phyloP scores from a whole-genome alignment of 2,113 vertebrate genomes.

The Chrysemys picta region DNA sequence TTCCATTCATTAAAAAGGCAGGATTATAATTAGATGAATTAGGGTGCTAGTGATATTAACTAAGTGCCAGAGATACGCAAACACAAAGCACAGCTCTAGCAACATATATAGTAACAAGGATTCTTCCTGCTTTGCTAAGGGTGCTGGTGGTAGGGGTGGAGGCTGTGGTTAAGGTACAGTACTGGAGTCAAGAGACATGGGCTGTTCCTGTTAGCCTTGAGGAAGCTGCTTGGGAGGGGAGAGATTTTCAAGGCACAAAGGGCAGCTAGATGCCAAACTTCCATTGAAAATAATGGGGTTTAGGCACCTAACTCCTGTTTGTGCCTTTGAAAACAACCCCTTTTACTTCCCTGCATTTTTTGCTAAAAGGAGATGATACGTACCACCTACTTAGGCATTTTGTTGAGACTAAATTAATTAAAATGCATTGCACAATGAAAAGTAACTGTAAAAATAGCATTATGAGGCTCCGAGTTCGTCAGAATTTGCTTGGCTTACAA shows the following conservation, averaged over 20 bases:
- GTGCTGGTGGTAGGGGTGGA: neutral
- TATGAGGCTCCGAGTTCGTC: neutral
- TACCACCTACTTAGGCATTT: fast-evolving
- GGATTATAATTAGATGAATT: neutral
- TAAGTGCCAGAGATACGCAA: neutral
- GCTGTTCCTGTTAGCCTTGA: neutral
- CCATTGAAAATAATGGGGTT: neutral
- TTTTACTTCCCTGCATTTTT: neutral
- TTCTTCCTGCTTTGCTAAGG: neutral
- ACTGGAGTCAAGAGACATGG: neutral
- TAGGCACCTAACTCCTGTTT: neutral
- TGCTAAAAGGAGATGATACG: neutral
- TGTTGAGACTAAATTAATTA: neutral
- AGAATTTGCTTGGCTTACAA: neutral
- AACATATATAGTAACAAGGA: neutral
- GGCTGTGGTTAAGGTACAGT: neutral
- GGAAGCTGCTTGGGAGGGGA: neutral
- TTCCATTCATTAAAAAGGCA: neutral
- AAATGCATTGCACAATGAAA: neutral
- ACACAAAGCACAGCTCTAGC: neutral
- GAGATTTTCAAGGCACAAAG: neutral
- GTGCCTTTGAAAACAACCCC: neutral
- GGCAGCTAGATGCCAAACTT: neutral
- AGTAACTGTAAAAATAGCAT: neutral
- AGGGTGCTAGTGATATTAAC: neutral